Base-by-base conservation (phyloP, 2,113 vertebrate species). In the Monopterus albus region DNA sequence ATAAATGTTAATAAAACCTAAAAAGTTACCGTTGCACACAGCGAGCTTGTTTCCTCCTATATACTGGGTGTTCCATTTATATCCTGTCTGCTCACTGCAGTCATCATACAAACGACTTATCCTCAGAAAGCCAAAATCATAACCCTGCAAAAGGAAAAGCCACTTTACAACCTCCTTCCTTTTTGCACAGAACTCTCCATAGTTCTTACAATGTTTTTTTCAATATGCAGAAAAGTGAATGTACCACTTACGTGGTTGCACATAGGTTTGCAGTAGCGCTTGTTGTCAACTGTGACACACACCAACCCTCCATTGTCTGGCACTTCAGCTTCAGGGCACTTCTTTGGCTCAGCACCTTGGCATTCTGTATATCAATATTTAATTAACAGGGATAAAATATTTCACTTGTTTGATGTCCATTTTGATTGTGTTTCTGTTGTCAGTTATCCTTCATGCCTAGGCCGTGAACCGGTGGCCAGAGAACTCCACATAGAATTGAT, bases 231-330 rank as follows among this genome's bases (percentile, higher is more conserved):
- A 2, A 20, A 38, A 17, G 3, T 40, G 36, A 17, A 12, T 52
- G 13, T 12, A 2, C 0, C 4, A 3, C 56, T 60, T 87, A 95
- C 94, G 75, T 91, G 0, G 62, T 93, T 92, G 83, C 95, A 95
- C 83, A 95, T 81, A 29, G 94, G 93, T 85, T 95, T 95, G 91
- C 95, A 96, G 89, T 87, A 94, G 40, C 83, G 83, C 4, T 31
- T 46, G 0, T 6, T 7, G 3, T 17, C 52, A 0, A 85, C 50
- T 3, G 82, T 90, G 57, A 80, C 83, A 51, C 94, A 95, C 2
- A 72, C 83, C 47, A 95, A 49, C 0, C 93, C 94, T 5, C 94
- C 93, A 0, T 94, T 90, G 2, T 23, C 50, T 0, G 87, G 93
- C 10, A 88, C 84, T 13, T 38, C 6, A 0, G 92, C 81, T 1